Evolutionary conservation across 1,140 invertebrate genomes (phyloP).

Genomic region (Drosophila burlai): DNA sequence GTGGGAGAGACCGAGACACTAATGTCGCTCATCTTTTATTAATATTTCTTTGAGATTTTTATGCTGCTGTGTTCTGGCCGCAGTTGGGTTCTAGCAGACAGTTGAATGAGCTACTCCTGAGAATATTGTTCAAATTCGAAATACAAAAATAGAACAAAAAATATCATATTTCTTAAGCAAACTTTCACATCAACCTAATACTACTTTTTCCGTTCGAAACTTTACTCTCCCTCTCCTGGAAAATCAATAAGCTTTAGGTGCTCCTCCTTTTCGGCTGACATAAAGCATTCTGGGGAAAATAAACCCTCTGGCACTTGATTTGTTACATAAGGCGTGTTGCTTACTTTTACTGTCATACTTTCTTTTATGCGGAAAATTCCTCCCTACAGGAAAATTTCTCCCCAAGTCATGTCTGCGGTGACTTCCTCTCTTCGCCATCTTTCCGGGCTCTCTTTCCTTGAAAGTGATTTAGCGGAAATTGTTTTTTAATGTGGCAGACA

Average conservation of each 20-base stretch:
- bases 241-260: slow-evolving; percentile 32
- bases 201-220: background rate
- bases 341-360: slow-evolving; percentile 61
- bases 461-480: slow-evolving; percentile 79
- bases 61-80: slow-evolving; percentile 51
- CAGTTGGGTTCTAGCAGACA: slow-evolving; percentile 48
- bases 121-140: background rate
- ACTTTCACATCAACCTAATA: slow-evolving; percentile 12
- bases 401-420: slow-evolving; percentile 27
- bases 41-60: slow-evolving; percentile 82
- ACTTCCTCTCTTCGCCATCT: slow-evolving; percentile 1
- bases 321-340: slow-evolving; percentile 63
- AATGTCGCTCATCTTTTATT: slow-evolving; percentile 83
- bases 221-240: background rate
- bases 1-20: slow-evolving; percentile 58
- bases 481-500: slow-evolving; percentile 80
- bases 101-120: slow-evolving; percentile 41
- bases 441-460: slow-evolving; percentile 6
- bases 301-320: slow-evolving; percentile 59
- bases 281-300: slow-evolving; percentile 45
- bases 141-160: slow-evolving; percentile 1
- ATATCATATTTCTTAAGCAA: slow-evolving; percentile 18
- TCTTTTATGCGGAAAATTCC: slow-evolving; percentile 50
- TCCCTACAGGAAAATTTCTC: slow-evolving; percentile 41
- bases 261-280: slow-evolving; percentile 9